Conservation (phyloP, 2,888 invertebrate genomes). For the Oscheius sp. region DNA sequence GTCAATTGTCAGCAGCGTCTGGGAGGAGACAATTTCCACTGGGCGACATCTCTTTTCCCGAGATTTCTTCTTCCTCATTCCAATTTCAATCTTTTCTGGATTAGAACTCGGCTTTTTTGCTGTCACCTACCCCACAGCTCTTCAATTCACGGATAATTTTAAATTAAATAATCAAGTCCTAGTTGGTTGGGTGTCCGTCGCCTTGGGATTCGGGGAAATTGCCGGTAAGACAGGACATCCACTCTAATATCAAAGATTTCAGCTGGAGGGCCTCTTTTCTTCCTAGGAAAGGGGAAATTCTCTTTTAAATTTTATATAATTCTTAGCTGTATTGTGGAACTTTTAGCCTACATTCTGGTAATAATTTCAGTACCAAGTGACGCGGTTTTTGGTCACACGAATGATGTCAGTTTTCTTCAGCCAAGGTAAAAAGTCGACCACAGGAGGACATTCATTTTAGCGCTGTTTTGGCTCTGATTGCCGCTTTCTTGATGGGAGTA, state of each 20-base stretch:
- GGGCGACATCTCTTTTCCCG: background rate
- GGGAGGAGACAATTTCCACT: background rate
- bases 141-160: background rate
- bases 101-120: background rate
- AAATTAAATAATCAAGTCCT: background rate
- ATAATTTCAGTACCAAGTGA: background rate
- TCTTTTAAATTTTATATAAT: background rate
- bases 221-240: background rate
- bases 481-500: background rate
- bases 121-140: background rate
- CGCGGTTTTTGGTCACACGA: background rate
- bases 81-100: slow-evolving; percentile 2
- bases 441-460: background rate
- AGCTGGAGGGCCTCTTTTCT: background rate
- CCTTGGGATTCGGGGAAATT: background rate
- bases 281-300: background rate
- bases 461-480: background rate
- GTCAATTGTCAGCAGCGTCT: background rate
- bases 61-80: slow-evolving; percentile 4
- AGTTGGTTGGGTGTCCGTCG: background rate
- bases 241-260: background rate
- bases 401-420: background rate
- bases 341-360: background rate
- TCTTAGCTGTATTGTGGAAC: background rate
- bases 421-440: background rate